These are phyloP conservation scores for Spisula solida DNA, from an alignment of 2,888 invertebrate species.

Conservation along the genomic window DNA sequence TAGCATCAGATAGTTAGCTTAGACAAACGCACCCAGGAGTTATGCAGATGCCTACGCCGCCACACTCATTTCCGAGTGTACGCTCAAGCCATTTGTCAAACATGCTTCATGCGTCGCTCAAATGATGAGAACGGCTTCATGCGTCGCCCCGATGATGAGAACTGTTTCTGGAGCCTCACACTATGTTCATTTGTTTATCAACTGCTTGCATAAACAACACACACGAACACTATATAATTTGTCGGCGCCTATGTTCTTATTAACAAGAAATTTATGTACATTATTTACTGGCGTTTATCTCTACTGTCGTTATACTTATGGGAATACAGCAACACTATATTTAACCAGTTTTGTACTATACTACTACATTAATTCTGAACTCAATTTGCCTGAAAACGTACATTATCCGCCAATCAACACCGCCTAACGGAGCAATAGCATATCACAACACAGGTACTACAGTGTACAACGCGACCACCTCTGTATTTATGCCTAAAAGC, in stretches of 20 bases:
- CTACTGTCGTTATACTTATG: background rate
- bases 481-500: no score
- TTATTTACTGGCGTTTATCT: background rate
- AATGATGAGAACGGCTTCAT: background rate
- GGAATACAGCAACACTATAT: background rate
- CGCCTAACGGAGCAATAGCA: no score
- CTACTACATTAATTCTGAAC: no score
- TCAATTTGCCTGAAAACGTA: no score
- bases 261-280: background rate
- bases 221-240: slow-evolving; percentile 6
- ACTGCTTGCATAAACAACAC: slow-evolving; percentile 11
- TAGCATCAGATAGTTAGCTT: background rate
- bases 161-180: background rate
- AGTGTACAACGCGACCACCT: no score
- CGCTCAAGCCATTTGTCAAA: background rate
- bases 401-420: no score
- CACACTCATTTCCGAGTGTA: background rate
- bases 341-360: no score
- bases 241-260: slow-evolving; percentile 23
- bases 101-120: background rate
- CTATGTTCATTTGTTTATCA: background rate
- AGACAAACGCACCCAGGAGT: background rate
- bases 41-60: background rate
- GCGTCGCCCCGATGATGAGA: background rate
- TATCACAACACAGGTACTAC: no score